Evolutionary conservation across 2,113 vertebrate genomes (phyloP).

Genomic region (Urocolius indicus): DNA sequence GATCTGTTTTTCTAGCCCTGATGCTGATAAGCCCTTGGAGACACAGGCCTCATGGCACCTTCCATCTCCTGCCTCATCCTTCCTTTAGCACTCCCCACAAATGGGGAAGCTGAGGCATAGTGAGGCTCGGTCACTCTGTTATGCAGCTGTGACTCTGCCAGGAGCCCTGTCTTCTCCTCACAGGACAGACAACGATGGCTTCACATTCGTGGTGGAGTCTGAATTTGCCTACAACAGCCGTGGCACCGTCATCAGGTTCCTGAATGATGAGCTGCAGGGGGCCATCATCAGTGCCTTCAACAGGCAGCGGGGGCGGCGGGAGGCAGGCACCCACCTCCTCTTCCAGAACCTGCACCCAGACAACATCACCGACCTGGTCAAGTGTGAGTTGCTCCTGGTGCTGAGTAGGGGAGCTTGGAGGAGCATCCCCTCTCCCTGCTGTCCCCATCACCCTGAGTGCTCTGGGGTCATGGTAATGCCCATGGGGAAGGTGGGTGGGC

Average conservation of each 20-base stretch:
- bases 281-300: slow-evolving; percentile 17
- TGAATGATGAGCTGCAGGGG: background rate
- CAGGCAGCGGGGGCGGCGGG: accelerated
- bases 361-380: slow-evolving; percentile 52
- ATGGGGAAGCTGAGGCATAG: background rate
- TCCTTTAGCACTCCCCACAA: background rate
- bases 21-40: background rate
- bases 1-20: background rate
- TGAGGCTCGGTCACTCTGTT: background rate
- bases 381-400: background rate
- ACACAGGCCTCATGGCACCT: background rate
- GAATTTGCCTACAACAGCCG: background rate
- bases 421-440: background rate
- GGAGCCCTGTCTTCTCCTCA: background rate
- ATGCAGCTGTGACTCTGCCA: background rate
- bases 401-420: accelerated
- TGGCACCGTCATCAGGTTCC: background rate
- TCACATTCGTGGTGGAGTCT: background rate
- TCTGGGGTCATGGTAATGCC: accelerated
- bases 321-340: accelerated
- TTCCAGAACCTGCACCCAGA: background rate
- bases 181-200: background rate
- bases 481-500: accelerated
- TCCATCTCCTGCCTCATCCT: background rate
- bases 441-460: background rate